A percentile compares a stretch with the other conserved stretches of the same genome.
These are phyloP conservation scores for Neostethus bicornis DNA, from an alignment of 2,797 vertebrate species.

Conservation along the genomic window DNA sequence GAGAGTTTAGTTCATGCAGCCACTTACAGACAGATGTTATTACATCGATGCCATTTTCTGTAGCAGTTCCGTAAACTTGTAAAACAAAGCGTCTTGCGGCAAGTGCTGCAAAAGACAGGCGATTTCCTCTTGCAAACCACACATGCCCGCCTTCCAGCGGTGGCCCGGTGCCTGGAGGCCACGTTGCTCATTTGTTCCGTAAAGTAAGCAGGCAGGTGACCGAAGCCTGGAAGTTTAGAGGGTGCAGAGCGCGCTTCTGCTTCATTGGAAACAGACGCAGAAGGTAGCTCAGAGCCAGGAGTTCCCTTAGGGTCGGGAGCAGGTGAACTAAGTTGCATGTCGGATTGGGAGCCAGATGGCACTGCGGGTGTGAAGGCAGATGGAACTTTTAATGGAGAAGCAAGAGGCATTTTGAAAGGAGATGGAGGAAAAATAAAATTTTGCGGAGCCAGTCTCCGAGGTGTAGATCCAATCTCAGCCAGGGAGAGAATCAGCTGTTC, in stretches of 20 bases:
- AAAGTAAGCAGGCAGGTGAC: conserved; percentile 63
- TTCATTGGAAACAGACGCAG: neutral
- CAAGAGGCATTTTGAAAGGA: conserved; percentile 13
- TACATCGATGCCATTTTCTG: conserved; percentile 53
- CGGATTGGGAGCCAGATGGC: neutral
- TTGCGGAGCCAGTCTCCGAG: conserved; percentile 36
- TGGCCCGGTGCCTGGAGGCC: conserved; percentile 45
- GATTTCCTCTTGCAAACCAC: conserved; percentile 66
- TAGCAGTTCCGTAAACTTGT: conserved; percentile 65
- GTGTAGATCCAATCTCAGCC: conserved; percentile 56
- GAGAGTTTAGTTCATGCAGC: neutral
- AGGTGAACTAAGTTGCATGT: neutral
- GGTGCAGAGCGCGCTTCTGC: neutral
- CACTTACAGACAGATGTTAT: conserved; percentile 40
- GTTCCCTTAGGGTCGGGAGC: neutral
- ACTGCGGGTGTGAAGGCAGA: neutral
- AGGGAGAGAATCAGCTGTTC: conserved; percentile 58
- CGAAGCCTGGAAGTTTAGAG: conserved; percentile 7
- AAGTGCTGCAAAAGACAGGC: conserved; percentile 59
- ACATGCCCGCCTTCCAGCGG: conserved; percentile 52
- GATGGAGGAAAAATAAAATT: conserved; percentile 26
- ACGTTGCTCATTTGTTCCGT: conserved; percentile 57
- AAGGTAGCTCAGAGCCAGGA: neutral
- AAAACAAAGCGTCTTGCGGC: conserved; percentile 65
- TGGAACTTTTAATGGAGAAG: neutral